A percentile compares a stretch with the other conserved stretches of the same genome.
These are phyloP conservation scores for Dusona sp. DNA, from an alignment of 2,888 invertebrate genomes.

Conservation along the genomic window DNA sequence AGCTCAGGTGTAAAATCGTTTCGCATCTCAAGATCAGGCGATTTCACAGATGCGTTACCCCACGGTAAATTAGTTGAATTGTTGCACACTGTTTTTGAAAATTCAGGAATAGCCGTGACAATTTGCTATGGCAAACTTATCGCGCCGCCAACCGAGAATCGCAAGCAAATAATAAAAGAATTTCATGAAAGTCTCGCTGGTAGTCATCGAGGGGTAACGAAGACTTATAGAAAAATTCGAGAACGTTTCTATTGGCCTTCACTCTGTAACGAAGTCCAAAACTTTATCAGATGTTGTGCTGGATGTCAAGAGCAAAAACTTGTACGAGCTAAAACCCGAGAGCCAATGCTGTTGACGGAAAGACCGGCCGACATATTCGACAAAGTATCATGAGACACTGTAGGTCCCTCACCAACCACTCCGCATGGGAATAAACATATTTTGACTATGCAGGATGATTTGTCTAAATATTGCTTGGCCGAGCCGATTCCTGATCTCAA, in stretches of 20 bases:
- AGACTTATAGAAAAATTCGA: slow-evolving; percentile 58
- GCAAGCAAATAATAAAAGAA: slow-evolving; percentile 50
- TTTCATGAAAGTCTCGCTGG: slow-evolving; percentile 61
- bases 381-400: too few relatives aligned
- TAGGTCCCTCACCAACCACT: slow-evolving; percentile 42
- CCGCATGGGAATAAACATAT: slow-evolving; percentile 59
- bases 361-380: slow-evolving; percentile 63
- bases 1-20: not conserved
- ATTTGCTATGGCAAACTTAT: slow-evolving; percentile 41
- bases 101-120: not conserved
- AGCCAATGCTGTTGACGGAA: slow-evolving; percentile 69
- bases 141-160: not conserved
- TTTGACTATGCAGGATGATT: slow-evolving; percentile 61
- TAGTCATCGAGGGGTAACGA: slow-evolving; percentile 67
- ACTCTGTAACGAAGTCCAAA: slow-evolving; percentile 58
- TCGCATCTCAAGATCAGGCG: slow-evolving; percentile 47
- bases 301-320: slow-evolving; percentile 68
- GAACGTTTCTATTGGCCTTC: slow-evolving; percentile 64
- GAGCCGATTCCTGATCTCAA: not conserved
- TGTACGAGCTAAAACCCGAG: slow-evolving; percentile 41
- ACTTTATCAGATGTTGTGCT: slow-evolving; percentile 60
- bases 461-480: too few relatives aligned
- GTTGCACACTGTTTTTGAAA: slow-evolving; percentile 5
- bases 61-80: not conserved
- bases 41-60: slow-evolving; percentile 34